Conservation (phyloP, 2,888 invertebrate genomes). For the Argynnis bischoffii region DNA sequence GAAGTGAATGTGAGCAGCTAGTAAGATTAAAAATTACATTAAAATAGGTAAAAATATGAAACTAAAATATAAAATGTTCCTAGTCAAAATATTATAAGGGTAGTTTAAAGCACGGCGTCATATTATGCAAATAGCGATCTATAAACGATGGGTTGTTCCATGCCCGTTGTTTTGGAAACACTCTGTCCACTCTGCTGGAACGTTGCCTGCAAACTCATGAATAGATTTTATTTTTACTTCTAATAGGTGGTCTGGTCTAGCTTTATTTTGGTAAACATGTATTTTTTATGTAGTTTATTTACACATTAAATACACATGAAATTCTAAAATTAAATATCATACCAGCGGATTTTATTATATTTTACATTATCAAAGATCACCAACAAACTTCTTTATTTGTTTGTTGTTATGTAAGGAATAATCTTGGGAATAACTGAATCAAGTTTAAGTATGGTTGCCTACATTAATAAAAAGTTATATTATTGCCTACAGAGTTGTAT, state of each 20-base stretch:
- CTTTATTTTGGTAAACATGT: conserved; percentile 22
- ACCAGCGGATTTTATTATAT: no score
- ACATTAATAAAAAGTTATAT: no score
- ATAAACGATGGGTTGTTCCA: conserved; percentile 56
- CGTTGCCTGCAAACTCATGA: conserved; percentile 26
- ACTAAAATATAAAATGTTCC: not conserved
- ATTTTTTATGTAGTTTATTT: conserved; percentile 12
- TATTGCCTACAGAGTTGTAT: no score
- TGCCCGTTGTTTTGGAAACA: conserved; percentile 68
- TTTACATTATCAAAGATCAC: no score
- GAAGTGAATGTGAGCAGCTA: no score
- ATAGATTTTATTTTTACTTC: conserved; percentile 29
- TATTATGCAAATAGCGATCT: conserved; percentile 56
- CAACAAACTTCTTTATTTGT: no score
- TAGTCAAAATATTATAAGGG: conserved; percentile 5
- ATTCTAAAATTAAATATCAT: no score
- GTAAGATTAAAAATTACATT: no score
- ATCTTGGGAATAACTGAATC: no score
- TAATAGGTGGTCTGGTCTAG: conserved; percentile 10
- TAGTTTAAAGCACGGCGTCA: conserved; percentile 5
- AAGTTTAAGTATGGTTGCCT: no score
- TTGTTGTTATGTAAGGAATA: no score
- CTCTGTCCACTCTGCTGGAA: conserved; percentile 41
- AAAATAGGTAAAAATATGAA: not conserved
- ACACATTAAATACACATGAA: not conserved